Percentiles rank a stretch among this genome's conserved stretches.
Conservation (phyloP, 2,888 invertebrate genomes). For the Plebejus anna region DNA sequence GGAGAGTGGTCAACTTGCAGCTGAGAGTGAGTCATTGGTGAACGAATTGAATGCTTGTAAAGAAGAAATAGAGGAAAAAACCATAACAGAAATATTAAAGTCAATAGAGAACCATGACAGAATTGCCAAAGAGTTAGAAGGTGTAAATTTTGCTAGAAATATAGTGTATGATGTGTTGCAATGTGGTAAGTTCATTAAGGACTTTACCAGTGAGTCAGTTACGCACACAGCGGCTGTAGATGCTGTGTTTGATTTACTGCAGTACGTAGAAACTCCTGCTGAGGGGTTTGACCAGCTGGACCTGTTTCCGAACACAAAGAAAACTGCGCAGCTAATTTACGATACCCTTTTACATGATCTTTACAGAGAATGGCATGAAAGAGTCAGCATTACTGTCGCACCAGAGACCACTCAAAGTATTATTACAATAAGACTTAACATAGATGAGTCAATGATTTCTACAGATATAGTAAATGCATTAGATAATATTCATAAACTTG, state of each 20-base stretch:
- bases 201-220: constrained; percentile 57
- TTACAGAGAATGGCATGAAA: constrained; percentile 68
- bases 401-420: constrained; percentile 50
- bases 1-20: constrained; percentile 64
- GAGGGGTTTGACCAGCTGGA: constrained; percentile 75
- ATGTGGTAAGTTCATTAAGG: constrained; percentile 58
- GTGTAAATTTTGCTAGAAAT: constrained; percentile 77
- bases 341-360: constrained; percentile 70
- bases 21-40: constrained; percentile 64
- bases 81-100: constrained; percentile 80
- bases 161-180: constrained; percentile 61
- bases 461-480: constrained; percentile 64
- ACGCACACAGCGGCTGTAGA: constrained; percentile 70
- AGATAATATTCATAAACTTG: constrained; percentile 60
- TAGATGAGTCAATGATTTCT: constrained; percentile 49
- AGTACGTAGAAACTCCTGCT: constrained; percentile 63
- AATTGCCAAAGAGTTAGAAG: constrained; percentile 76
- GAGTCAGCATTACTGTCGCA: constrained; percentile 62
- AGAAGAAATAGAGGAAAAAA: constrained; percentile 80
- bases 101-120: constrained; percentile 81
- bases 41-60: constrained; percentile 78
- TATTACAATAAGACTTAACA: constrained; percentile 57
- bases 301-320: constrained; percentile 69
- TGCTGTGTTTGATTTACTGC: constrained; percentile 68
- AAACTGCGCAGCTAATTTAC: constrained; percentile 65